Conservation (phyloP, 2,113 vertebrate genomes). For the Epinephelus lanceolatus region DNA sequence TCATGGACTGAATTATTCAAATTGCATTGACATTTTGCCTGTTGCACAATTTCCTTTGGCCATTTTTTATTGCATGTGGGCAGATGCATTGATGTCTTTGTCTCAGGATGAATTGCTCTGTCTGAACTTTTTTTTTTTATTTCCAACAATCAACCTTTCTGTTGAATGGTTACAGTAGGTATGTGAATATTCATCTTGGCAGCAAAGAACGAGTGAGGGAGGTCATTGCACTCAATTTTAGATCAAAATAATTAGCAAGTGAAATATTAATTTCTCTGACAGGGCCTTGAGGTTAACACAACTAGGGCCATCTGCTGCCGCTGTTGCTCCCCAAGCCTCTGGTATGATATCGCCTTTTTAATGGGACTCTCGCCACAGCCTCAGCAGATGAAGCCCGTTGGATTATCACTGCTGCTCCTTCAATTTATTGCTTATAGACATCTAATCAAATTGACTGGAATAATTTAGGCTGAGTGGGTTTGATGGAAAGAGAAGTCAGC, state of each 20-base stretch:
- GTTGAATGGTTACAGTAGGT: slow-evolving; percentile 27
- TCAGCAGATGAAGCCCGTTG: slow-evolving; percentile 48
- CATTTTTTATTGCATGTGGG: slow-evolving; percentile 43
- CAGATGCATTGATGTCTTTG: slow-evolving; percentile 36
- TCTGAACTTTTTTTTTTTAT: slow-evolving; percentile 34
- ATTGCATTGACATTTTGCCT: slow-evolving; percentile 27
- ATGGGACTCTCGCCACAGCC: slow-evolving; percentile 47
- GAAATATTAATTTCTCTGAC: slow-evolving; percentile 74
- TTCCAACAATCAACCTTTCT: slow-evolving; percentile 49
- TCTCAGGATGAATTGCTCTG: slow-evolving; percentile 34
- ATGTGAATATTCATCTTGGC: slow-evolving; percentile 45
- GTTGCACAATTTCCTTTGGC: slow-evolving; percentile 1
- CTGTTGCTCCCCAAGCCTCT: slow-evolving; percentile 53
- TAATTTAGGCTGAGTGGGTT: slow-evolving; percentile 48
- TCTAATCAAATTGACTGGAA: slow-evolving; percentile 64
- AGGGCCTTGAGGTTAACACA: slow-evolving; percentile 67
- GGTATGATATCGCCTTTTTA: slow-evolving; percentile 40
- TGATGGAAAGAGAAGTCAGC: slow-evolving; percentile 33
- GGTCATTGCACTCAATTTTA: slow-evolving; percentile 68
- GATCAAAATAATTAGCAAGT: slow-evolving; percentile 79
- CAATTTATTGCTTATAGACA: slow-evolving; percentile 62
- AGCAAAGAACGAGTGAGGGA: slow-evolving; percentile 43
- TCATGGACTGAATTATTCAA: slow-evolving; percentile 51
- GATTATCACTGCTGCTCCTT: slow-evolving; percentile 50
- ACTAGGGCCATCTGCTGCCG: slow-evolving; percentile 63